Conservation (phyloP, 2,113 vertebrate genomes). For the Nesogale talazaci region DNA sequence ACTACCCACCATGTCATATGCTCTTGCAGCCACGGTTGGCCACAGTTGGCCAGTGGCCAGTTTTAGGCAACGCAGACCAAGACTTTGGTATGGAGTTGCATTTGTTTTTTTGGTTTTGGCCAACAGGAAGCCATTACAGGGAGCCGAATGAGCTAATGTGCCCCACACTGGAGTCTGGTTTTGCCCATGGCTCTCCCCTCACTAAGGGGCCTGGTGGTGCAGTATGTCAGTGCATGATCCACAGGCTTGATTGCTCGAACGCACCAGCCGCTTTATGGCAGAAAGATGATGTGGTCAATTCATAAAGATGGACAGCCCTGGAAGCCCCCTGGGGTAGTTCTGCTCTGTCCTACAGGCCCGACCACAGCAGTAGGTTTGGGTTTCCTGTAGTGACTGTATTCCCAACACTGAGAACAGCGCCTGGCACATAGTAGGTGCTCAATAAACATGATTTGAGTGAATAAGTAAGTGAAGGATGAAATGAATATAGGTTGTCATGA, state of each 20-base stretch:
- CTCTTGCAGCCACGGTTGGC: not conserved
- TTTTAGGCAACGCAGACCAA: not conserved
- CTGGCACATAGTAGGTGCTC: not conserved
- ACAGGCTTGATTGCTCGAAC: no score
- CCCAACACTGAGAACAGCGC: not conserved
- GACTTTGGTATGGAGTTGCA: not conserved
- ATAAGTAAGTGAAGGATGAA: not conserved
- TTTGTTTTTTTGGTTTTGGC: not conserved
- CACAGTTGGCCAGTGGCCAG: not conserved
- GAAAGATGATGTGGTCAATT: no score
- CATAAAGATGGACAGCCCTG: no score
- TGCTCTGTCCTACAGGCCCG: no score
- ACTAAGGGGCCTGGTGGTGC: not conserved
- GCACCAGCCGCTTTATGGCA: no score
- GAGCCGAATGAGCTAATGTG: slow-evolving; percentile 15
- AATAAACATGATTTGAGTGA: slow-evolving; percentile 18
- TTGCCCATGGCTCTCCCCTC: not conserved
- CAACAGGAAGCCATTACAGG: not conserved
- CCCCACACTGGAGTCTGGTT: not conserved
- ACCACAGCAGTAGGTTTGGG: not conserved
- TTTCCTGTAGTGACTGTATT: not conserved
- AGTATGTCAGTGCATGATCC: no score
- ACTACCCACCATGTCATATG: not conserved
- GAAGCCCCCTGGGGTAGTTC: no score
- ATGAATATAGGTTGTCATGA: not conserved